A percentile compares a stretch with the other conserved stretches of the same genome.
These are phyloP conservation scores for Phortica okadai DNA, from an alignment of 2,888 invertebrate genomes.

Conservation along the genomic window DNA sequence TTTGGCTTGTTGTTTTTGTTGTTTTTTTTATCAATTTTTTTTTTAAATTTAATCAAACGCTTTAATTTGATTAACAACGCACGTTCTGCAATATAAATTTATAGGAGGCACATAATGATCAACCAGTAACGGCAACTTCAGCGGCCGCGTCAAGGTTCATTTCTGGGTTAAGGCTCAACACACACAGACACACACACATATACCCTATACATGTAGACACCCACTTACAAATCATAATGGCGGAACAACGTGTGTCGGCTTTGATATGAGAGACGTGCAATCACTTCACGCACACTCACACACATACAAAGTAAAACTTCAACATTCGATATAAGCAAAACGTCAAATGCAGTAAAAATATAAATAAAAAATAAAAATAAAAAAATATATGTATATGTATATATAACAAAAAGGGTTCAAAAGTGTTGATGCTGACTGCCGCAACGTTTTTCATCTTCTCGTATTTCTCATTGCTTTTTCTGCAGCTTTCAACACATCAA, in stretches of 20 bases:
- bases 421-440: constrained; percentile 21
- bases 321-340: neutral
- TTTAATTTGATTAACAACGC: constrained; percentile 70
- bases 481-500: constrained; percentile 66
- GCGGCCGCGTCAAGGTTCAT: neutral
- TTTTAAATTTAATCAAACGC: constrained; percentile 69
- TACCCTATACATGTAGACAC: no score
- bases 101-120: constrained; percentile 67
- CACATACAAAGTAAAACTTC: neutral
- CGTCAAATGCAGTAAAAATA: constrained; percentile 10
- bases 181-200: neutral
- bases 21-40: constrained; percentile 28
- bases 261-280: constrained; percentile 43
- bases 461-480: neutral
- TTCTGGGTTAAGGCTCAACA: neutral
- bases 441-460: constrained; percentile 30
- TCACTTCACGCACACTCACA: constrained; percentile 32
- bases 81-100: constrained; percentile 71
- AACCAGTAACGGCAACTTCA: constrained; percentile 2
- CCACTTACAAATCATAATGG: constrained; percentile 7
- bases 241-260: constrained; percentile 21
- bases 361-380: constrained; percentile 21
- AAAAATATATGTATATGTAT: neutral
- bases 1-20: constrained; percentile 35
- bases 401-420: constrained; percentile 60